phyloP scores from a whole-genome alignment of 1,140 invertebrate genomes.

The Doryteuthis pealeii region DNA sequence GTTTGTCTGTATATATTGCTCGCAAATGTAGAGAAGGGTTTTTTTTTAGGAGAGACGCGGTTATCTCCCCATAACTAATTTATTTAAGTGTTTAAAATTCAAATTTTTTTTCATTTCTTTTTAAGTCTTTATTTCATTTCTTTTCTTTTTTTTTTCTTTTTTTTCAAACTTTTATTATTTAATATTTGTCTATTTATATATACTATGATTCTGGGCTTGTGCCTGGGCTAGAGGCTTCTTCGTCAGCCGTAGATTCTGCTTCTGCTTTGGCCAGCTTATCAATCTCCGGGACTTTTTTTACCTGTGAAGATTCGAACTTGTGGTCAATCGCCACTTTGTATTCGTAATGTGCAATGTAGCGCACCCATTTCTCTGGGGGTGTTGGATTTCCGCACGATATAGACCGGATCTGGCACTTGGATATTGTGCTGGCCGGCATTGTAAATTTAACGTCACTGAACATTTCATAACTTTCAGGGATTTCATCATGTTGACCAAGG shows the following conservation, averaged over 20 bases:
- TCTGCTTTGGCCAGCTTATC: background rate
- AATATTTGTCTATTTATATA: too few species aligned
- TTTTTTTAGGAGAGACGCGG: too few species aligned
- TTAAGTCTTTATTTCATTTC: too few species aligned
- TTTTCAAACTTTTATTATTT: too few species aligned
- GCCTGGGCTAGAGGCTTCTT: too few species aligned
- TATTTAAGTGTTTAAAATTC: too few species aligned
- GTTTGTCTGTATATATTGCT: too few species aligned
- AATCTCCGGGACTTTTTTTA: background rate
- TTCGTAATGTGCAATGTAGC: constrained; percentile 94
- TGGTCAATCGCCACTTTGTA: constrained; percentile 69
- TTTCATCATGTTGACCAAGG: constrained; percentile 94
- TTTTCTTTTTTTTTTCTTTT: too few species aligned
- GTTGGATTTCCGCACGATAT: constrained; percentile 89
- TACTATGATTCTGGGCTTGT: too few species aligned
- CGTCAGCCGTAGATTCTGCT: background rate
- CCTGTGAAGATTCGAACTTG: constrained; percentile 27
- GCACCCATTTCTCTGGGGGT: constrained; percentile 97
- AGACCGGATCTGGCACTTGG: constrained; percentile 93
- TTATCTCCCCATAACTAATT: too few species aligned
- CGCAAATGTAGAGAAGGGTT: too few species aligned
- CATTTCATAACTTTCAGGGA: constrained; percentile 87
- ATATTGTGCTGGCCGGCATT: constrained; percentile 97
- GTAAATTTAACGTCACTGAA: constrained; percentile 94
- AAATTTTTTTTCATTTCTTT: too few species aligned